A percentile compares a stretch with the other conserved stretches of the same genome.
phyloP scores from a whole-genome alignment of 2,797 vertebrate genomes.

The Pangasius mekongensis region DNA sequence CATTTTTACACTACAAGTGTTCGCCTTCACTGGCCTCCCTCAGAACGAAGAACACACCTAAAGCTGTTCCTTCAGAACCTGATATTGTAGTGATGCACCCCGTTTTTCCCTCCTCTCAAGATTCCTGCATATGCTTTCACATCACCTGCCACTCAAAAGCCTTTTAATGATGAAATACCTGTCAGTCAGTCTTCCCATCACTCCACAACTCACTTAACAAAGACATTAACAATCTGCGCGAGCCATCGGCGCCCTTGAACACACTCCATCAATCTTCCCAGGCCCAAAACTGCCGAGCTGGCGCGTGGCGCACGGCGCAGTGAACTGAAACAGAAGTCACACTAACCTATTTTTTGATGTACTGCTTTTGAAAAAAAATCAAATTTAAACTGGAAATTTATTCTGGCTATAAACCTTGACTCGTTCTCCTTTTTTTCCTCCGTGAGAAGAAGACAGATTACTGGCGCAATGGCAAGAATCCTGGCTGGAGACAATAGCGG shows the following conservation, averaged over 20 bases:
- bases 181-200: constrained; percentile 43
- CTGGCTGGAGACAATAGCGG: constrained; percentile 60
- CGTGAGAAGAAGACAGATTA: constrained; percentile 56
- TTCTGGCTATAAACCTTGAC: constrained; percentile 73
- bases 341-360: constrained; percentile 54
- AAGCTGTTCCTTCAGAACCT: constrained; percentile 6
- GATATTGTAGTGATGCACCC: constrained; percentile 13
- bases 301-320: constrained; percentile 6
- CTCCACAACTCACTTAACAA: constrained; percentile 53
- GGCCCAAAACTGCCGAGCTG: constrained; percentile 39
- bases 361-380: constrained; percentile 33
- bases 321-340: constrained; percentile 55
- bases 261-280: constrained; percentile 52
- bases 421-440: constrained; percentile 54
- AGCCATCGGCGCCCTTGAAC: constrained; percentile 51
- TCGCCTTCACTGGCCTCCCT: background rate
- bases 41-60: constrained; percentile 10
- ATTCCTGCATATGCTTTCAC: constrained; percentile 12
- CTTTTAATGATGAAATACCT: constrained; percentile 49
- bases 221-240: constrained; percentile 54
- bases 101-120: constrained; percentile 19
- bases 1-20: background rate
- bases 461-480: constrained; percentile 45
- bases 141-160: constrained; percentile 40
- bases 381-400: constrained; percentile 76